These are phyloP conservation scores for Dromius quadrimaculatus DNA, from an alignment of 2,888 invertebrate genomes.

Conservation along the genomic window DNA sequence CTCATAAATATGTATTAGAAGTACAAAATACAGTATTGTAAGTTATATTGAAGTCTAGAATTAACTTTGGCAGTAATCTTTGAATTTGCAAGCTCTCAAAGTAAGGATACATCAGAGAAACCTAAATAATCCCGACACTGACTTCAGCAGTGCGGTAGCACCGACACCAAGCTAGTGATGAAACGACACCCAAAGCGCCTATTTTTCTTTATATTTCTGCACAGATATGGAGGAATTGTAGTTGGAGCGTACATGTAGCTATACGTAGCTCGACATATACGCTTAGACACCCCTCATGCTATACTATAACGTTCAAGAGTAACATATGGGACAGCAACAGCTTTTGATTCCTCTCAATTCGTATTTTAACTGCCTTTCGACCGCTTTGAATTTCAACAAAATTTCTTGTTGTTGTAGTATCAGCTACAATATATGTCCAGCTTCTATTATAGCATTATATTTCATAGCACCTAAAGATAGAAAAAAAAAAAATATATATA, in stretches of 20 bases:
- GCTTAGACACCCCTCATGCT: conserved; percentile 1
- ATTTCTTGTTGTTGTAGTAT: no score
- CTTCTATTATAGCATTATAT: no score
- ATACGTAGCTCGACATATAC: background rate
- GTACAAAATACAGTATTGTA: no score
- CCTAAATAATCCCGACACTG: conserved; percentile 36
- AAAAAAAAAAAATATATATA: background rate
- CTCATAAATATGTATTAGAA: no score
- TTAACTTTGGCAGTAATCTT: no score
- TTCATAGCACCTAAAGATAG: no score
- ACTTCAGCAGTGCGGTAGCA: conserved; percentile 19
- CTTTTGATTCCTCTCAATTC: conserved; percentile 36
- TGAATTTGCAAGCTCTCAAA: no score
- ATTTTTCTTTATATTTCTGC: conserved; percentile 63
- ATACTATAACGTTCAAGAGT: background rate
- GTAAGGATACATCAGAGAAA: conserved; percentile 53
- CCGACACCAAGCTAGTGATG: conserved; percentile 57
- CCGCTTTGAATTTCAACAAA: conserved; percentile 31
- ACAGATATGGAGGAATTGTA: conserved; percentile 58
- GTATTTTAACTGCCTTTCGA: conserved; percentile 43
- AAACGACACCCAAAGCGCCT: conserved; percentile 61
- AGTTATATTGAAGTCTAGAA: no score
- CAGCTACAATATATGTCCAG: no score
- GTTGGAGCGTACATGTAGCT: background rate
- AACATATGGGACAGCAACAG: conserved; percentile 23